Evolutionary conservation across 2,113 vertebrate genomes (phyloP).

Genomic region (Vimba vimba): DNA sequence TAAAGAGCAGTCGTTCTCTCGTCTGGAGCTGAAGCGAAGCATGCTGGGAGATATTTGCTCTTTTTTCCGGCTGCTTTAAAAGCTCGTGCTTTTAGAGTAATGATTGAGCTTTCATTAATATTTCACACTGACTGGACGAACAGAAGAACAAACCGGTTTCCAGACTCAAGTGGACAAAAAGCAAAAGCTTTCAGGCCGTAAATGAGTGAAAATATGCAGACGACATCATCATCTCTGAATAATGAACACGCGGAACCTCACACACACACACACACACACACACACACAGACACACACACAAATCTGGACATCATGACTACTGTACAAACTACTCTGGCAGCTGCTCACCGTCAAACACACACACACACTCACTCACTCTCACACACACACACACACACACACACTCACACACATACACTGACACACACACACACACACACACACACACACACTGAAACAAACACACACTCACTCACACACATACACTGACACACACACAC

Average conservation of each 20-base stretch:
- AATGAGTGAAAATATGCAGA: not conserved
- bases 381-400: constrained; percentile 1
- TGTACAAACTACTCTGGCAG: too few species aligned
- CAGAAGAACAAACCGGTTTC: not conserved
- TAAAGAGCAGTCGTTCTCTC: not conserved
- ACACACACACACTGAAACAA: not conserved
- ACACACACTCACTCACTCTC: not conserved
- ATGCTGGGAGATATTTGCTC: not conserved
- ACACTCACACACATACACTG: too few species aligned
- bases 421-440: not conserved
- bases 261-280: too few species aligned
- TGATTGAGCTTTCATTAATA: constrained; percentile 1
- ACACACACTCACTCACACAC: not conserved
- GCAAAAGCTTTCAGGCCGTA: not conserved
- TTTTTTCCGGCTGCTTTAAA: not conserved
- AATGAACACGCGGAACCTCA: too few species aligned
- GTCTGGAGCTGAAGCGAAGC: not conserved
- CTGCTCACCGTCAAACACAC: not conserved
- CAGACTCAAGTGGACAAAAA: not conserved
- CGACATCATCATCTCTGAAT: not conserved
- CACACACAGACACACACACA: too few species aligned
- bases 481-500: not conserved
- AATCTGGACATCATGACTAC: too few species aligned
- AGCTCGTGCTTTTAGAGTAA: not conserved
- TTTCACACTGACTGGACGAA: not conserved